phyloP scores from a whole-genome alignment of 1,140 invertebrate genomes.

The Diorhabda elongata region DNA sequence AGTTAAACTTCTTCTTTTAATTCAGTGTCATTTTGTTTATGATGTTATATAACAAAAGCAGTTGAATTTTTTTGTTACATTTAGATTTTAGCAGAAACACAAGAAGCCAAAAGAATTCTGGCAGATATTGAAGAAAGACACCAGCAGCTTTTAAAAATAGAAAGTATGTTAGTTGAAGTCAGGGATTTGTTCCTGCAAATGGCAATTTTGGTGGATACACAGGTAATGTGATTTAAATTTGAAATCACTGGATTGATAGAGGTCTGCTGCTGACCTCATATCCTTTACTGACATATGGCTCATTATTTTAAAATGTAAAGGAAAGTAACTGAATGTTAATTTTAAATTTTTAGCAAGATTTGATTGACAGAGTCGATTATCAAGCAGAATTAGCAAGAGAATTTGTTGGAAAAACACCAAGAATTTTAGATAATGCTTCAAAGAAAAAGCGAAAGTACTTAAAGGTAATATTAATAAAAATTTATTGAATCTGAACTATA shows the following conservation, averaged over 20 bases:
- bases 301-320: no score
- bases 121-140: constrained; percentile 80
- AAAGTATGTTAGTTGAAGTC: constrained; percentile 74
- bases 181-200: constrained; percentile 80
- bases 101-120: constrained; percentile 72
- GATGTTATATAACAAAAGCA: not conserved
- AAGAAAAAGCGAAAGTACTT: constrained; percentile 37
- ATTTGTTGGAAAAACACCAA: constrained; percentile 61
- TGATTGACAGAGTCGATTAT: constrained; percentile 67
- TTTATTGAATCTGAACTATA: not conserved
- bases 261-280: no score
- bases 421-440: constrained; percentile 64
- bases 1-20: no score
- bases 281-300: no score
- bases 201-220: constrained; percentile 69
- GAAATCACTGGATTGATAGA: constrained; percentile 3
- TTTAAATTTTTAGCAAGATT: constrained; percentile 57
- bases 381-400: constrained; percentile 63
- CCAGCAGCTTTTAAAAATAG: constrained; percentile 77
- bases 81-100: constrained; percentile 77
- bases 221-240: constrained; percentile 50
- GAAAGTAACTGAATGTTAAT: no score
- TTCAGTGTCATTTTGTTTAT: no score
- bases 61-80: not conserved
- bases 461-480: constrained; percentile 26